Evolutionary conservation across 2,113 vertebrate genomes (phyloP).

Genomic region (Vidua macroura): DNA sequence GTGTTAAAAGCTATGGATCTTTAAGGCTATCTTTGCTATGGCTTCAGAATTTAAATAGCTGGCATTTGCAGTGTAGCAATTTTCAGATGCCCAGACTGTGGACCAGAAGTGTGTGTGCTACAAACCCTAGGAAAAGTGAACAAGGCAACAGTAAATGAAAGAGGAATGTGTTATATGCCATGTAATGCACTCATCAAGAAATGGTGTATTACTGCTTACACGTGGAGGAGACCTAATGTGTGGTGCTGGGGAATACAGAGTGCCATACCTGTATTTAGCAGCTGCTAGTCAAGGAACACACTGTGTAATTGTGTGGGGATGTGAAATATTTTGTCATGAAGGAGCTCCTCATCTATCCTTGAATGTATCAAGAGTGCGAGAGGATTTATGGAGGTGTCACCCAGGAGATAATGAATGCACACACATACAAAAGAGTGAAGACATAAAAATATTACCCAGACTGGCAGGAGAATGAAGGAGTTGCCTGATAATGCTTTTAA

Average conservation of each 20-base stretch:
- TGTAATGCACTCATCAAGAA: background rate
- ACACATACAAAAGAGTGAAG: background rate
- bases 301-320: background rate
- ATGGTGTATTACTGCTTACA: background rate
- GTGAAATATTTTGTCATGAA: background rate
- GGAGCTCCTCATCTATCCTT: slow-evolving; percentile 22
- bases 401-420: background rate
- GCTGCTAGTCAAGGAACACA: background rate
- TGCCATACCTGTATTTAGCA: background rate
- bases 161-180: background rate
- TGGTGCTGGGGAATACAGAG: background rate
- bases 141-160: background rate
- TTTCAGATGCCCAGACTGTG: background rate
- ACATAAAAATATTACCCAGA: background rate
- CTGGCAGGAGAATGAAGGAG: background rate
- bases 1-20: background rate
- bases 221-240: background rate
- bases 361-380: background rate
- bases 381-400: slow-evolving; percentile 37
- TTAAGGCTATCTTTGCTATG: background rate
- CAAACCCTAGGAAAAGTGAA: background rate
- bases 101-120: background rate
- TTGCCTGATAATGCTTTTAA: background rate
- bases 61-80: background rate
- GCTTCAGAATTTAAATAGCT: background rate